A percentile compares a stretch with the other conserved stretches of the same genome.
Evolutionary conservation across 2,113 vertebrate species (phyloP).

Genomic region (Dasyornis broadbenti): DNA sequence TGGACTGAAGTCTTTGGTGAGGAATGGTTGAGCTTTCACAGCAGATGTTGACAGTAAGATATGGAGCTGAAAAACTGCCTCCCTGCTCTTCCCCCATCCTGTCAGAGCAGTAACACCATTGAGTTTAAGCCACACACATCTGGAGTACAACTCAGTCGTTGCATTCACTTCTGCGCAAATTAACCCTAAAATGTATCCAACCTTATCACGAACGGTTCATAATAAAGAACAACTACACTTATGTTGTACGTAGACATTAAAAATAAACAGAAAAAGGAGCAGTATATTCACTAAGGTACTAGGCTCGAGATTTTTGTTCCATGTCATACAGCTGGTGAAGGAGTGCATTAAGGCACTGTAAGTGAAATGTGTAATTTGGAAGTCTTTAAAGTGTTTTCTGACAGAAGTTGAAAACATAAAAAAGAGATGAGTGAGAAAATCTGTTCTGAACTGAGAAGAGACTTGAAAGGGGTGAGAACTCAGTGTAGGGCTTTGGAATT

Average conservation of each 20-base stretch:
- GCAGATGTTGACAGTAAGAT: neutral
- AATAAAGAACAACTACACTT: neutral
- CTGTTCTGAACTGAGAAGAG: neutral
- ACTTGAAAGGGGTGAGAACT: neutral
- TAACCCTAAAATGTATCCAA: neutral
- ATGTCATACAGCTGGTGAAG: neutral
- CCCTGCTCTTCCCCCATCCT: neutral
- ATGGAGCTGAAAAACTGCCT: neutral
- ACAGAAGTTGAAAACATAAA: neutral
- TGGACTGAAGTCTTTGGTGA: neutral
- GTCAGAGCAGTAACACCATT: neutral
- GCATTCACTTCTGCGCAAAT: neutral
- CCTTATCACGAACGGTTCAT: neutral
- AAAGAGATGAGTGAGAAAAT: neutral
- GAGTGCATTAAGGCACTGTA: neutral
- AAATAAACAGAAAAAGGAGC: neutral
- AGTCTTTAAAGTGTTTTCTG: neutral
- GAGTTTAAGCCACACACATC: neutral
- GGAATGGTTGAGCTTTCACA: neutral
- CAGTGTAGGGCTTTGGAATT: neutral
- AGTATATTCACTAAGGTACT: neutral
- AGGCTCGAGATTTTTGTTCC: neutral
- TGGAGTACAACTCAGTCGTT: neutral
- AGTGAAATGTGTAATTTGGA: neutral
- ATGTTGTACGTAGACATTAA: accelerated